These are phyloP conservation scores for Aphidius colemani DNA, from an alignment of 2,888 invertebrate genomes.

Conservation along the genomic window DNA sequence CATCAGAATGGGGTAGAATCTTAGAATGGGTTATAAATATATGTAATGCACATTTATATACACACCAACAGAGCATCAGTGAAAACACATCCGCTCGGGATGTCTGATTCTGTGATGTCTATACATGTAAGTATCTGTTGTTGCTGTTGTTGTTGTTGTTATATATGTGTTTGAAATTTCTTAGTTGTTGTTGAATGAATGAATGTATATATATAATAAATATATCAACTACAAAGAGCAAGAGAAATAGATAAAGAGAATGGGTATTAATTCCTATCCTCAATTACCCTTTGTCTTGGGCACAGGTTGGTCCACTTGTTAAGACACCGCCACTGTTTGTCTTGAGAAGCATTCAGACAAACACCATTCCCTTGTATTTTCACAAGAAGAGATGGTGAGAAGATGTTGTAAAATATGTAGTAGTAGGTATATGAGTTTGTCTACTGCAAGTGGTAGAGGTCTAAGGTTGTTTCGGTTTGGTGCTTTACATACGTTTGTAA, in stretches of 20 bases:
- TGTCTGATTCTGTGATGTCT: no score
- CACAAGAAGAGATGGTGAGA: constrained; percentile 24
- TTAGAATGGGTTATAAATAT: constrained; percentile 29
- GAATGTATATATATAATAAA: no score
- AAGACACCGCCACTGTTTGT: constrained; percentile 62
- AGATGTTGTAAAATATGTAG: constrained; percentile 25
- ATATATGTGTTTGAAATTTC: no score
- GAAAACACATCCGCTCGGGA: constrained; percentile 22
- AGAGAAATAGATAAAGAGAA: constrained; percentile 22
- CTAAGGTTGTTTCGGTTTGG: constrained; percentile 52
- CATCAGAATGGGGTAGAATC: constrained; percentile 30
- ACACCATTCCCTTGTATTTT: constrained; percentile 23
- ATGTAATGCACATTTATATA: constrained; percentile 11
- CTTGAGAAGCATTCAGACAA: constrained; percentile 54
- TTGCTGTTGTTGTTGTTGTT: no score
- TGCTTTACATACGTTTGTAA: constrained; percentile 58
- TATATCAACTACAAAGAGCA: constrained; percentile 9
- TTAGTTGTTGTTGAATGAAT: no score
- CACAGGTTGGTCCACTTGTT: constrained; percentile 61
- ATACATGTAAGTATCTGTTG: no score
- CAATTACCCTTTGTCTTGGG: constrained; percentile 62
- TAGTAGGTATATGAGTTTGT: constrained; percentile 29
- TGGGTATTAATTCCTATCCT: constrained; percentile 61
- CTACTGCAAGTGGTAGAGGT: constrained; percentile 30
- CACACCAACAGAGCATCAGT: not conserved